These are phyloP conservation scores for Sarcophaga caerulescens DNA, from an alignment of 2,888 invertebrate genomes.

Conservation along the genomic window DNA sequence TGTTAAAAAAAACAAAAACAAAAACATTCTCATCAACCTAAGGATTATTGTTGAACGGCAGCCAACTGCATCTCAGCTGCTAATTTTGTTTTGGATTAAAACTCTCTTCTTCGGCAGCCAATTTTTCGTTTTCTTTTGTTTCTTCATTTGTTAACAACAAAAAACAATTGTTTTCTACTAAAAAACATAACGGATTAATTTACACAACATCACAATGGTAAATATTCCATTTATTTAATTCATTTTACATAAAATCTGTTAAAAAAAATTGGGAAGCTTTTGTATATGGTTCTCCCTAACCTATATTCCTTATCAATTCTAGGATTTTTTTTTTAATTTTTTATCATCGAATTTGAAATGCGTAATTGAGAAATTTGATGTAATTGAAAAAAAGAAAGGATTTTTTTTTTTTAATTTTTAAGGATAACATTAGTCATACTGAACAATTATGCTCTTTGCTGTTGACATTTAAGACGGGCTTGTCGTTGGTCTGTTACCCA, in stretches of 20 bases:
- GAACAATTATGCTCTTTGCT: no score
- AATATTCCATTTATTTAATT: slow-evolving; percentile 61
- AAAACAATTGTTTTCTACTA: slow-evolving; percentile 29
- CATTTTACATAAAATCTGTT: neutral
- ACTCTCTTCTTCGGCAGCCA: slow-evolving; percentile 10
- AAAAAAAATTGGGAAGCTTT: neutral
- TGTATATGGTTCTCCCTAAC: neutral
- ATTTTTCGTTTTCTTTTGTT: slow-evolving; percentile 2
- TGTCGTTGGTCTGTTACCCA: no score
- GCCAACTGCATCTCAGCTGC: neutral
- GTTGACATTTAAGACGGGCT: no score
- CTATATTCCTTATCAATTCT: no score
- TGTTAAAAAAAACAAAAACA: neutral
- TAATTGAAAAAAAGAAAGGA: no score
- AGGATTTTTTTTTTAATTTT: no score
- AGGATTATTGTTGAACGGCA: slow-evolving; percentile 23
- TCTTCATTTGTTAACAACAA: no score
- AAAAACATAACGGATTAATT: slow-evolving; percentile 62
- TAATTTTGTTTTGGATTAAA: slow-evolving; percentile 41
- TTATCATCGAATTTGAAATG: no score
- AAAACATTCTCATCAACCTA: neutral
- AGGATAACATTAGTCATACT: no score
- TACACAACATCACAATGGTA: slow-evolving; percentile 74
- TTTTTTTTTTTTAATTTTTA: no score
- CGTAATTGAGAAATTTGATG: no score